Base-by-base conservation (phyloP, 2,113 vertebrate species). In the Oncorhynchus nerka region DNA sequence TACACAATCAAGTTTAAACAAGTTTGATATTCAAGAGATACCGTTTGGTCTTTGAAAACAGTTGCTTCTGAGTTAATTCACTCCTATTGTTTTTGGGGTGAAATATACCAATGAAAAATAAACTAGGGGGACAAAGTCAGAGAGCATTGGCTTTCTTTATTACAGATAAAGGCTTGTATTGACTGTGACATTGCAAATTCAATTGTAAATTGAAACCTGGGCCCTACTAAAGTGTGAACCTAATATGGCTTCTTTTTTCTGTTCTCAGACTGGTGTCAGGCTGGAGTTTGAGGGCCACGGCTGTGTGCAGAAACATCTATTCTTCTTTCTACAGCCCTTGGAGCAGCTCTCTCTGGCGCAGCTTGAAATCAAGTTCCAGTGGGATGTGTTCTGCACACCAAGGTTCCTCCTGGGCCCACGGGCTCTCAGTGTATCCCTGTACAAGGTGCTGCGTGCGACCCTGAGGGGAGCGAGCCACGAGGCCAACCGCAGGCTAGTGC, bases 241-340 rank as follows among this genome's bases (percentile, higher is more conserved):
- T 16, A 64, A 9, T 15, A 55, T 39, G 32, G 7, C 15, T 59
- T 75, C 57, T 55, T 13, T 59, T 48, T 2, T 51, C n/a, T 45
- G 24, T 68, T 45, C 55, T 12, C 1, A 73, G 66, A 28, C 11
- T 84, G 30, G 59, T 84, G 48, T 83, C 88, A 0, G 81, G 78
- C 3, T 75, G 88, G 86, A 89, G 85, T 84, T 34, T 34, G 34
- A 34, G 34, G 57, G 85, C 11, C 5, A 84, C 72, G 77, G 76
- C 59, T 97, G 94, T 24, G 85, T 95, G 81, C 90, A 93, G 85
- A 96, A 94, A 83, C 94, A 89, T 19, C 89, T 96, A 0, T 92
- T 92, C 90, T 99, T 99, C 73, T 92, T 89, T 19, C 93, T 99
- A 84, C 95, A 96, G 79, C 86, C 94, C 4, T 86, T 81, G 1